Percentiles rank a stretch among this genome's conserved stretches.
phyloP scores from a whole-genome alignment of 2,888 invertebrate species.

The Dorcus hopei region DNA sequence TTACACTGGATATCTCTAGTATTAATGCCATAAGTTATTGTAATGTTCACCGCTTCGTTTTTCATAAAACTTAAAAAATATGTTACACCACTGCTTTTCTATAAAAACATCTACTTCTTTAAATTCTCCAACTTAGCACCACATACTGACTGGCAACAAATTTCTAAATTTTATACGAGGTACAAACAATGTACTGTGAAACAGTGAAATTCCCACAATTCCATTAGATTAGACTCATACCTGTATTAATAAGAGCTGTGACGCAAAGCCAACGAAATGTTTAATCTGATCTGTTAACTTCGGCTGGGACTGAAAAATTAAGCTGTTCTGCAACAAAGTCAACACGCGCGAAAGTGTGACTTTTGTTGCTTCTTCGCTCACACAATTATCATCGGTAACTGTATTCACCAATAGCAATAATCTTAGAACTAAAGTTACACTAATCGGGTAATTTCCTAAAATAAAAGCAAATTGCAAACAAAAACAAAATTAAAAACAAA shows the following conservation, averaged over 20 bases:
- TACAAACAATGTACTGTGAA: not conserved
- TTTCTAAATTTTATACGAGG: no score
- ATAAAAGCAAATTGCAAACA: not conserved
- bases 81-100: no score
- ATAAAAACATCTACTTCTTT: no score
- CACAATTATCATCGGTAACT: constrained; percentile 16
- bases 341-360: constrained; percentile 10
- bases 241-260: constrained; percentile 22
- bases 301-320: constrained; percentile 15
- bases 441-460: constrained; percentile 16
- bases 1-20: no score
- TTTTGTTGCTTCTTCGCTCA: constrained; percentile 14
- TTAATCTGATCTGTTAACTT: constrained; percentile 18
- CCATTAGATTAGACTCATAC: constrained; percentile 7
- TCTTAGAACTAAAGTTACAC: constrained; percentile 8
- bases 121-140: no score
- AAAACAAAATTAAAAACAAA: not conserved
- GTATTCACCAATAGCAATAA: constrained; percentile 12
- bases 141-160: no score
- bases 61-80: no score
- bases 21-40: no score
- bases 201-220: not conserved
- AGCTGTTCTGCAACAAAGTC: constrained; percentile 21
- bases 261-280: constrained; percentile 22
- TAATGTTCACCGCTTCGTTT: no score